Evolutionary conservation across 2,888 invertebrate genomes (phyloP).

Genomic region (Scaeva pyrastri): DNA sequence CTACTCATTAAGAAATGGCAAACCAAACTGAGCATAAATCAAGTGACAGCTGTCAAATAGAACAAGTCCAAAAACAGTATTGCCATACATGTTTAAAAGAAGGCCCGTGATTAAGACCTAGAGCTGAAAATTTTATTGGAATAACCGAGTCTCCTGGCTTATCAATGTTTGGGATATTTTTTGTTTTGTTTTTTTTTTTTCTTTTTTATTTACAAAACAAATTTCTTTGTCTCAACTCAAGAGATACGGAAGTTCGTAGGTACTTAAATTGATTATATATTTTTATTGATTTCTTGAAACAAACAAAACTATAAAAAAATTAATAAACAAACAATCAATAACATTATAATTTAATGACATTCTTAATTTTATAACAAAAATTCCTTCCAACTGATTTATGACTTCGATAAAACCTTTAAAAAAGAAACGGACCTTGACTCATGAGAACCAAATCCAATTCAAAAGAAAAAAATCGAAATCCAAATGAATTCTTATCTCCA

Average conservation of each 20-base stretch:
- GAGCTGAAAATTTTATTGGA: too few relatives aligned
- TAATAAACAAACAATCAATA: constrained; percentile 67
- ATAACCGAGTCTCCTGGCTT: too few relatives aligned
- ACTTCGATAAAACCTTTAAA: constrained; percentile 38
- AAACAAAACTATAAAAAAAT: constrained; percentile 46
- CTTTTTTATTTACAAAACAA: too few relatives aligned
- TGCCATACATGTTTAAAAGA: too few relatives aligned
- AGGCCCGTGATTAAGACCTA: too few relatives aligned
- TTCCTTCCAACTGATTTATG: constrained; percentile 59
- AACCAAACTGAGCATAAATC: too few relatives aligned
- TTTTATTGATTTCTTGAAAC: constrained; percentile 13
- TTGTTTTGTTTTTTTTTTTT: too few relatives aligned
- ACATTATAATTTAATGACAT: constrained; percentile 67
- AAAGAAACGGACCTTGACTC: constrained; percentile 12
- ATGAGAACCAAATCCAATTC: not conserved
- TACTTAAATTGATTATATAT: not conserved
- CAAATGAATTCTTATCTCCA: not conserved
- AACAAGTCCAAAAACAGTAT: too few relatives aligned
- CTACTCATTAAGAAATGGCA: too few relatives aligned
- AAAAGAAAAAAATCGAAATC: not conserved
- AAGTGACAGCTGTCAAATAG: too few relatives aligned
- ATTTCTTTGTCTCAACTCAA: too few relatives aligned
- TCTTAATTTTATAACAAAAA: constrained; percentile 50
- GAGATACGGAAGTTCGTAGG: constrained; percentile 14
- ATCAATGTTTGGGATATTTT: too few relatives aligned